phyloP scores from a whole-genome alignment of 2,113 vertebrate genomes.

The Labeo catla region DNA sequence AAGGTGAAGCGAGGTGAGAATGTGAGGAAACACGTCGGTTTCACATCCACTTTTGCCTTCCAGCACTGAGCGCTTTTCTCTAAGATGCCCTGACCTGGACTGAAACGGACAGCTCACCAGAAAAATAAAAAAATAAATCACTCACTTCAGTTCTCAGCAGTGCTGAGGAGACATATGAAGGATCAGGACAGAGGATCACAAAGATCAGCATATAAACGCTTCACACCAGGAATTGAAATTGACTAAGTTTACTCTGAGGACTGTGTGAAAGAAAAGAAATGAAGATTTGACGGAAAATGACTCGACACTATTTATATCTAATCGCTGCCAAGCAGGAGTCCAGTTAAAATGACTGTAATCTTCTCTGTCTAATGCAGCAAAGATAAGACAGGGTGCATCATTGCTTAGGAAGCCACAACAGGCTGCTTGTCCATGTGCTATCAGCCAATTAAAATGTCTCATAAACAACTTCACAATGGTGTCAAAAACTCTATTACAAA shows the following conservation, averaged over 20 bases:
- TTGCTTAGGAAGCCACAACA: slow-evolving; percentile 14
- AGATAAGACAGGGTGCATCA: background rate
- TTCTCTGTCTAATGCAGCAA: slow-evolving; percentile 12
- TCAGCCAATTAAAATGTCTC: slow-evolving; percentile 2
- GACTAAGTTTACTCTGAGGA: background rate
- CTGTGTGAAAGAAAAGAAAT: background rate
- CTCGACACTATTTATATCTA: background rate
- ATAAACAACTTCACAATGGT: slow-evolving; percentile 5
- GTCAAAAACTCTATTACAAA: background rate
- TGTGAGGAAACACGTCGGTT: background rate
- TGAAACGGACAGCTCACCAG: background rate
- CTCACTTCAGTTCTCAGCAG: background rate
- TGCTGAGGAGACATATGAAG: slow-evolving; percentile 37
- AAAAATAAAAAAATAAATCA: background rate
- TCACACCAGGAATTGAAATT: background rate
- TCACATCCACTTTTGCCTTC: background rate
- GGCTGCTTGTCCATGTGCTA: background rate
- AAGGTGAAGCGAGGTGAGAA: slow-evolving; percentile 8
- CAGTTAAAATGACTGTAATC: slow-evolving; percentile 2
- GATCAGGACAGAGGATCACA: slow-evolving; percentile 9
- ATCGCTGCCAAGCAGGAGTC: background rate
- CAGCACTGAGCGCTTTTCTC: background rate
- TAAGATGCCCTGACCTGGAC: slow-evolving; percentile 12
- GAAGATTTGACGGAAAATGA: background rate
- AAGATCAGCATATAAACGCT: background rate